A percentile compares a stretch with the other conserved stretches of the same genome.
phyloP scores from a whole-genome alignment of 2,797 vertebrate genomes.

The Karalla daura region DNA sequence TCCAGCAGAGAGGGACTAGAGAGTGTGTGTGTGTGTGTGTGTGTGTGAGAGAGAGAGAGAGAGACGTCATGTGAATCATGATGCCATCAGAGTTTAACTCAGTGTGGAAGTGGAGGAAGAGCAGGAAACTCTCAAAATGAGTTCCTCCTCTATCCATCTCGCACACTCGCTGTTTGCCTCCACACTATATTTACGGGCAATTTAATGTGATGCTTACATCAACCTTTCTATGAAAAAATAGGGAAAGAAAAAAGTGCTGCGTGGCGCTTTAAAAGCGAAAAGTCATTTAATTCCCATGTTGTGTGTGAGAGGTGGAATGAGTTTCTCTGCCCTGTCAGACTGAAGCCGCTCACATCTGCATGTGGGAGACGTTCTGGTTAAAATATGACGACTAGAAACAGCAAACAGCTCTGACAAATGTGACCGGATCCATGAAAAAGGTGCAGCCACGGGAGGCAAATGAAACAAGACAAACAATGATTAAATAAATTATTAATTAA shows the following conservation, averaged over 20 bases:
- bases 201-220: slow-evolving; percentile 61
- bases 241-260: slow-evolving; percentile 46
- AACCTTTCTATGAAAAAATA: slow-evolving; percentile 54
- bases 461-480: slow-evolving; percentile 40
- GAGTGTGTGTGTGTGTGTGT: background rate
- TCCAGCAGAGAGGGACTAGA: slow-evolving; percentile 37
- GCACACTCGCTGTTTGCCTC: background rate
- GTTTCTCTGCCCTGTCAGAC: slow-evolving; percentile 63
- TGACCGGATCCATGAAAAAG: background rate
- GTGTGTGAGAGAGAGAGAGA: slow-evolving; percentile 11
- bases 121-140: slow-evolving; percentile 39
- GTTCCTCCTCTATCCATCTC: slow-evolving; percentile 36
- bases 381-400: slow-evolving; percentile 28
- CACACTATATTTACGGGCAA: slow-evolving; percentile 59
- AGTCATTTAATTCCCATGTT: slow-evolving; percentile 62
- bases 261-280: slow-evolving; percentile 47
- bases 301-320: slow-evolving; percentile 62
- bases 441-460: slow-evolving; percentile 14
- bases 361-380: slow-evolving; percentile 13
- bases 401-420: slow-evolving; percentile 28
- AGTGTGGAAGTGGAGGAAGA: slow-evolving; percentile 30
- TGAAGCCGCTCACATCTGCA: slow-evolving; percentile 37
- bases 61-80: slow-evolving; percentile 35
- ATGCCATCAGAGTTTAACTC: slow-evolving; percentile 43
- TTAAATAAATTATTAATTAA: slow-evolving; percentile 27